These are phyloP conservation scores for Gryllus longicercus DNA, from an alignment of 2,888 invertebrate species.

Conservation along the genomic window DNA sequence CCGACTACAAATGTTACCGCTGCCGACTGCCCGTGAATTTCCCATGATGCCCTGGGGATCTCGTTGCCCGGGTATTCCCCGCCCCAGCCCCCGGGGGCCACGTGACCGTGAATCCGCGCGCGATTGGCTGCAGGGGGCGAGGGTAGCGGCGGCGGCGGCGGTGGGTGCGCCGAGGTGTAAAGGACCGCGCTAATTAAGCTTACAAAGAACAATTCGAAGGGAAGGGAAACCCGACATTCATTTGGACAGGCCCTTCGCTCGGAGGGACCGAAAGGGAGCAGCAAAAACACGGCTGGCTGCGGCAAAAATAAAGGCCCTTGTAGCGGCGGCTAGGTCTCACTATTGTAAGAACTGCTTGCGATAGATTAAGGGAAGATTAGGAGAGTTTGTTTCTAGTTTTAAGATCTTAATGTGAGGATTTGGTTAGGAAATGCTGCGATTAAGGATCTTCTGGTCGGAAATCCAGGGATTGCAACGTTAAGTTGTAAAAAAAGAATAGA, in stretches of 20 bases:
- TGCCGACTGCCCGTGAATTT: not conserved
- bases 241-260: not conserved
- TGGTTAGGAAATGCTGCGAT: not conserved
- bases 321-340: not conserved
- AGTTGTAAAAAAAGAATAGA: not conserved
- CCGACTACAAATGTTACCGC: constrained; percentile 7
- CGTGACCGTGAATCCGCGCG: constrained; percentile 9
- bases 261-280: not conserved
- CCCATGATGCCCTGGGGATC: constrained; percentile 5
- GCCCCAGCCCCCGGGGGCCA: not conserved
- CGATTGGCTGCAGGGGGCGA: not conserved
- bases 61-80: not conserved
- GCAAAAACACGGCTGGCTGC: not conserved
- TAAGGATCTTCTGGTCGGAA: not conserved
- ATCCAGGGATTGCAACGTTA: not conserved
- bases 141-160: not conserved
- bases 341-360: not conserved
- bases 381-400: not conserved
- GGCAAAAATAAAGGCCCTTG: not conserved
- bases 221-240: constrained; percentile 17
- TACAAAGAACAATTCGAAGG: constrained; percentile 6
- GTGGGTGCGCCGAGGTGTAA: not conserved
- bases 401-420: constrained; percentile 4
- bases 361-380: not conserved
- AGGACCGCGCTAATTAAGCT: not conserved